Evolutionary conservation across 2,113 vertebrate species (phyloP).

Genomic region (Xiphophorus hellerii): DNA sequence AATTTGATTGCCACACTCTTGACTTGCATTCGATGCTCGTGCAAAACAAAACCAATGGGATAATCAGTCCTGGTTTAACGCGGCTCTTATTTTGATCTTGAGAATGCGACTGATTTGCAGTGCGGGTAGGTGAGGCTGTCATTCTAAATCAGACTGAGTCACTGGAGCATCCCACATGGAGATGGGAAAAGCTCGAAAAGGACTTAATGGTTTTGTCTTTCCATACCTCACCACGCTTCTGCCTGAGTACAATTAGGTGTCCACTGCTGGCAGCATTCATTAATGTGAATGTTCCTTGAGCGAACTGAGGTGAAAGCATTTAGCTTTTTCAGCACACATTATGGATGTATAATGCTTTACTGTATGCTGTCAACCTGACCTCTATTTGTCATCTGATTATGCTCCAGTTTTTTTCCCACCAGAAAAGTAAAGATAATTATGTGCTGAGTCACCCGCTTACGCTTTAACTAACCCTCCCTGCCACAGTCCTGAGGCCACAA

Average conservation of each 20-base stretch:
- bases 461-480: constrained; percentile 21
- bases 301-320: constrained; percentile 44
- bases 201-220: constrained; percentile 62
- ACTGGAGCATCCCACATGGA: constrained; percentile 42
- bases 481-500: constrained; percentile 22
- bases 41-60: constrained; percentile 67
- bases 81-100: constrained; percentile 58
- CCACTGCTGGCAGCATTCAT: constrained; percentile 46
- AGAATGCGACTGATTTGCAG: constrained; percentile 43
- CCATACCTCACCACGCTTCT: constrained; percentile 41
- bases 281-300: constrained; percentile 33
- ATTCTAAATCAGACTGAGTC: constrained; percentile 54
- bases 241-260: constrained; percentile 53
- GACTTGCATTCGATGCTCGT: constrained; percentile 72
- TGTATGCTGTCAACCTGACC: constrained; percentile 28
- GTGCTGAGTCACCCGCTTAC: constrained; percentile 8
- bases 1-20: constrained; percentile 76
- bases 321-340: constrained; percentile 30
- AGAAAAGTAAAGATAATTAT: constrained; percentile 24
- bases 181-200: constrained; percentile 47
- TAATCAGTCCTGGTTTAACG: constrained; percentile 59
- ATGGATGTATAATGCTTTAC: constrained; percentile 24
- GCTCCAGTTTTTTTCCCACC: constrained; percentile 9
- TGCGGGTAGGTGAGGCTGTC: constrained; percentile 62
- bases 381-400: constrained; percentile 45